These are phyloP conservation scores for Callyntrura sp. DNA, from an alignment of 2,888 invertebrate genomes.

Conservation along the genomic window DNA sequence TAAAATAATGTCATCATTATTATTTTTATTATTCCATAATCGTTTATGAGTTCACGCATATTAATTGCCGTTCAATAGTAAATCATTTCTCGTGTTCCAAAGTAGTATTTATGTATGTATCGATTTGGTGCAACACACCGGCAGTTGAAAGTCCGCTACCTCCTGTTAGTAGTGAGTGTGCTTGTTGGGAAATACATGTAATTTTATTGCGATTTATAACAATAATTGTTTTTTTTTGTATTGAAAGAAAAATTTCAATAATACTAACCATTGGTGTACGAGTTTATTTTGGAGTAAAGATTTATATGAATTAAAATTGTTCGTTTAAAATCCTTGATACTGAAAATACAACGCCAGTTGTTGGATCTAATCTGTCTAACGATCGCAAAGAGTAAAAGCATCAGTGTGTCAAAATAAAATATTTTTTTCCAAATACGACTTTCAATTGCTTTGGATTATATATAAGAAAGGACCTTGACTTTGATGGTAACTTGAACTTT, in stretches of 20 bases:
- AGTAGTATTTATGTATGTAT: constrained; percentile 17
- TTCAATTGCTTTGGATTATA: too few species aligned
- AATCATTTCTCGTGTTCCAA: neutral
- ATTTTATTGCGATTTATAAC: neutral
- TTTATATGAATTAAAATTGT: too few species aligned
- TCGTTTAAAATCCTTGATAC: too few species aligned
- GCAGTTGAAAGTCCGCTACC: neutral
- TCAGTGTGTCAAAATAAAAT: too few species aligned
- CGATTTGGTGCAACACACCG: neutral
- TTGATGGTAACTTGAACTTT: too few species aligned
- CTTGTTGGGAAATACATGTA: neutral
- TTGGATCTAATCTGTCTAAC: too few species aligned
- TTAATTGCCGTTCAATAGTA: constrained; percentile 28
- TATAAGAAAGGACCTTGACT: too few species aligned
- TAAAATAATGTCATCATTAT: neutral
- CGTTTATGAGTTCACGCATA: constrained; percentile 23
- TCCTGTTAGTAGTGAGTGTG: neutral
- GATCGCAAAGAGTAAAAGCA: too few species aligned
- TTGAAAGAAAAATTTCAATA: neutral
- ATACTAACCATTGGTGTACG: neutral
- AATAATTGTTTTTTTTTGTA: neutral
- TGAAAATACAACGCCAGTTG: too few species aligned
- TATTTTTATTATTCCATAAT: constrained; percentile 14
- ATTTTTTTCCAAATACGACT: too few species aligned
- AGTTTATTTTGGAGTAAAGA: neutral